phyloP scores from a whole-genome alignment of 2,797 vertebrate genomes.

The Myotis findleyi region DNA sequence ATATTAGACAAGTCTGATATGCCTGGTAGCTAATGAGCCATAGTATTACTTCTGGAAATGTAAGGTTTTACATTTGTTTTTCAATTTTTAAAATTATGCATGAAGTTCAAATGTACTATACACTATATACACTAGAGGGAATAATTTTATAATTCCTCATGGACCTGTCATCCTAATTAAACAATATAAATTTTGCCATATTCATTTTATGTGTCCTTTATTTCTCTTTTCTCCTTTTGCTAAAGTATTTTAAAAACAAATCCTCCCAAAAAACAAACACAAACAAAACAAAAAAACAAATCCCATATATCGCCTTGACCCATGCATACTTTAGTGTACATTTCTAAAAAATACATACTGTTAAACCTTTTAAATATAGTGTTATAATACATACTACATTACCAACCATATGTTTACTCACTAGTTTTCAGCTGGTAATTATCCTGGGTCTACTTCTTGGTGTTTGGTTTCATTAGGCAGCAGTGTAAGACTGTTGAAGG shows the following conservation, averaged over 20 bases:
- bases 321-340: not conserved
- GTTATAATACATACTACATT: not conserved
- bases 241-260: constrained; percentile 28
- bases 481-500: not conserved
- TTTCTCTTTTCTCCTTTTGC: not conserved
- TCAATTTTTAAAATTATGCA: not conserved
- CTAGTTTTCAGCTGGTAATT: not conserved
- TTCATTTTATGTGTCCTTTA: not conserved
- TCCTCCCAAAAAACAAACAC: too few relatives aligned
- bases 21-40: not conserved
- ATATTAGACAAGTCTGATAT: not conserved
- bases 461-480: not conserved
- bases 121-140: constrained; percentile 5
- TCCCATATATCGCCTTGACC: not conserved
- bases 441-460: not conserved
- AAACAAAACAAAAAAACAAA: constrained; percentile 6
- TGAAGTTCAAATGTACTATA: constrained; percentile 29
- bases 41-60: constrained; percentile 8
- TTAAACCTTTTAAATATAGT: not conserved
- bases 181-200: constrained; percentile 17
- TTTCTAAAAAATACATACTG: not conserved
- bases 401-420: not conserved
- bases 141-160: not conserved
- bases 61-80: not conserved
- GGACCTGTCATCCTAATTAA: not conserved